phyloP scores from a whole-genome alignment of 2,113 vertebrate genomes.

The Mandrillus leucophaeus region DNA sequence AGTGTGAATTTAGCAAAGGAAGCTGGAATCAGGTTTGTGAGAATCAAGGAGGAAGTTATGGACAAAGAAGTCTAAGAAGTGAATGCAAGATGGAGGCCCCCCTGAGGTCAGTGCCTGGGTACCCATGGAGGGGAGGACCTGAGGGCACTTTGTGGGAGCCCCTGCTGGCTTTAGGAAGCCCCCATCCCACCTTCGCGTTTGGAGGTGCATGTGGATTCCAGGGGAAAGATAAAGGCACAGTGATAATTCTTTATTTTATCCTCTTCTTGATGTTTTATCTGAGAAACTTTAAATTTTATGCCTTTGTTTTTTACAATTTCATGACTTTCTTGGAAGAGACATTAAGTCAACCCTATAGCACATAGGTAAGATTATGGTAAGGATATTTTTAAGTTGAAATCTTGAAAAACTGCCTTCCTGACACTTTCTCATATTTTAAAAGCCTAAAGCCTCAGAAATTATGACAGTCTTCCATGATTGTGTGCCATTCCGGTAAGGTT shows the following conservation, averaged over 20 bases:
- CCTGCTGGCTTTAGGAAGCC: background rate
- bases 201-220: background rate
- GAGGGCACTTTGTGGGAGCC: fast-evolving
- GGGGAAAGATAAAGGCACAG: background rate
- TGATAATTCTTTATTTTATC: background rate
- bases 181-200: background rate
- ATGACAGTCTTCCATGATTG: background rate
- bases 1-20: background rate
- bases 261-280: background rate
- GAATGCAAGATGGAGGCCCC: background rate
- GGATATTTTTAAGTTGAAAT: background rate
- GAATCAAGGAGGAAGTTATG: background rate
- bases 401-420: slow-evolving; percentile 10
- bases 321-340: background rate
- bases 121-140: background rate
- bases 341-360: background rate
- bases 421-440: background rate
- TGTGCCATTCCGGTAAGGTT: background rate
- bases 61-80: background rate
- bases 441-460: background rate
- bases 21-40: background rate
- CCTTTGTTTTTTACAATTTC: background rate
- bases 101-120: background rate
- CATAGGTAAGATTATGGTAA: background rate
- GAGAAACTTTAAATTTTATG: background rate